These are phyloP conservation scores for Drosophila suboccidentalis DNA, from an alignment of 2,888 invertebrate species.

Conservation along the genomic window DNA sequence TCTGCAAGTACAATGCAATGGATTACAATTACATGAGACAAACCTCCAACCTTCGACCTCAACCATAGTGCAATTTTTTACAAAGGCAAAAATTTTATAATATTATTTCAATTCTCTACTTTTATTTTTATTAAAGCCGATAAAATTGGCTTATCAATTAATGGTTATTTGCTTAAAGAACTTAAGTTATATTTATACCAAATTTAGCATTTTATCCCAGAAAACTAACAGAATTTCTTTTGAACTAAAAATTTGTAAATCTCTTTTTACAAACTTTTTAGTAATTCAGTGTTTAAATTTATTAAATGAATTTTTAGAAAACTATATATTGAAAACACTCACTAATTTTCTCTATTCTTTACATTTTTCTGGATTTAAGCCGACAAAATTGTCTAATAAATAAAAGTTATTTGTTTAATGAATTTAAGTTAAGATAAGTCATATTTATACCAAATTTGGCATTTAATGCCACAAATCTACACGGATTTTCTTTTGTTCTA, in stretches of 20 bases:
- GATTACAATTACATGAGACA: not conserved
- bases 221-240: not conserved
- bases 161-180: too few species aligned
- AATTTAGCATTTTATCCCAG: not conserved
- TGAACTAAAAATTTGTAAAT: not conserved
- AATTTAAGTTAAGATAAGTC: too few species aligned
- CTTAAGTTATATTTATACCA: not conserved
- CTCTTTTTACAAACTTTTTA: not conserved
- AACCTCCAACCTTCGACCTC: not conserved
- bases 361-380: too few species aligned
- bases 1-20: conserved; percentile 85
- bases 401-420: too few species aligned
- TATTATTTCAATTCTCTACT: too few species aligned
- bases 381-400: too few species aligned
- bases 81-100: too few species aligned
- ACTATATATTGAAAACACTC: too few species aligned
- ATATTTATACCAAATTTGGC: not conserved
- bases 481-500: not conserved
- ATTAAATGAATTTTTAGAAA: not conserved
- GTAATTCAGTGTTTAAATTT: not conserved
- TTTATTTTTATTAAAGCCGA: too few species aligned
- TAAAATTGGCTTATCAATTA: too few species aligned
- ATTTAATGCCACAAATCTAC: not conserved
- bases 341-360: too few species aligned
- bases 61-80: too few species aligned